These are phyloP conservation scores for Lates calcarifer DNA, from an alignment of 2,113 vertebrate species.

Conservation along the genomic window DNA sequence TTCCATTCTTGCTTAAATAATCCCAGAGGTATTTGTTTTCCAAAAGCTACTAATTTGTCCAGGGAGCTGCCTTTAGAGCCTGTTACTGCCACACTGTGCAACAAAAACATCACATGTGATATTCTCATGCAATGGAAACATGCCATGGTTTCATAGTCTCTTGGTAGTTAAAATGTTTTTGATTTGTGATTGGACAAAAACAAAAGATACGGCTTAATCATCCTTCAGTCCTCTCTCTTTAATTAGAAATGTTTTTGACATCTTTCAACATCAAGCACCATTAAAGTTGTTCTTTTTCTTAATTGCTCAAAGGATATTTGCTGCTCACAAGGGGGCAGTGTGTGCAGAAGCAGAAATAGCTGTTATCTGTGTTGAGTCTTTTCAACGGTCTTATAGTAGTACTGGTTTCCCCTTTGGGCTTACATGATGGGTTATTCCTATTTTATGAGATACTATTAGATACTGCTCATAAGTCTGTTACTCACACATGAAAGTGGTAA, in stretches of 20 bases:
- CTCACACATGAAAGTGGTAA: not conserved
- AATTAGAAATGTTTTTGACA: not conserved
- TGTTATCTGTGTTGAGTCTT: constrained; percentile 25
- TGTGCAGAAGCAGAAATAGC: constrained; percentile 48
- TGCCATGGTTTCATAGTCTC: constrained; percentile 63
- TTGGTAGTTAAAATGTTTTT: constrained; percentile 39
- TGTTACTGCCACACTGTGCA: constrained; percentile 3
- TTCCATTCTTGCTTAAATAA: constrained; percentile 2
- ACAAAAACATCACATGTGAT: constrained; percentile 49
- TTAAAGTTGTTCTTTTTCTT: constrained; percentile 9
- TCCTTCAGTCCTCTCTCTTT: not conserved
- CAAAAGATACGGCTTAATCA: not conserved
- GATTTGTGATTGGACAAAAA: not conserved
- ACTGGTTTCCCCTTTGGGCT: constrained; percentile 43
- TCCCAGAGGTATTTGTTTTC: constrained; percentile 32
- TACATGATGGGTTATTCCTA: constrained; percentile 38
- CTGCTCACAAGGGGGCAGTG: constrained; percentile 82
- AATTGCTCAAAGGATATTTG: constrained; percentile 21
- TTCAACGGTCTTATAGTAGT: constrained; percentile 1
- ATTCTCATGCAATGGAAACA: constrained; percentile 61
- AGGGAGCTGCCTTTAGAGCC: constrained; percentile 10
- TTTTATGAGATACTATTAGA: constrained; percentile 32
- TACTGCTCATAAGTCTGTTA: constrained; percentile 3
- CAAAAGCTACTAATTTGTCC: constrained; percentile 31
- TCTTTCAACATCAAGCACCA: constrained; percentile 10